Percentiles rank a stretch among this genome's conserved stretches.
Evolutionary conservation across 2,888 invertebrate genomes (phyloP).

Genomic region (Pinctada fucata): DNA sequence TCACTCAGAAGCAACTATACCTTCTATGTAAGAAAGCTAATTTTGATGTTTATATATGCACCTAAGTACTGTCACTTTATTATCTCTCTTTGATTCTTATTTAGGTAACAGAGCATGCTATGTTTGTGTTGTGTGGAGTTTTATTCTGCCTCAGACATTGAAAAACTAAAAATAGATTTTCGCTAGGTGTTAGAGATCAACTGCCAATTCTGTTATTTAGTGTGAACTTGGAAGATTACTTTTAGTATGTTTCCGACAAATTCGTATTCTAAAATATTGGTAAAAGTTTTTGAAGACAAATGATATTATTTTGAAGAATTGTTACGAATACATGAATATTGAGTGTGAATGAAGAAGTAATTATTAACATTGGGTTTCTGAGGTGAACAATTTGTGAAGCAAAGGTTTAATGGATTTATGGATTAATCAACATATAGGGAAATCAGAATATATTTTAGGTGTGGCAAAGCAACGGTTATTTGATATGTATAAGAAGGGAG

Average conservation of each 20-base stretch:
- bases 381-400: too few relatives aligned
- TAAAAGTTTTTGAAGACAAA: background rate
- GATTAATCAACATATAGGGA: too few relatives aligned
- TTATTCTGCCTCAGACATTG: background rate
- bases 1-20: background rate
- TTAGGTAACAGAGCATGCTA: background rate
- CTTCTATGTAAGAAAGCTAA: background rate
- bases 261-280: slow-evolving; percentile 3
- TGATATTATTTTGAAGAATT: background rate
- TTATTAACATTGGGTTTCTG: background rate
- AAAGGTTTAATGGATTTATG: background rate
- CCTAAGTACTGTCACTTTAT: background rate
- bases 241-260: background rate
- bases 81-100: background rate
- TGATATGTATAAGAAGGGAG: background rate
- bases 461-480: too few relatives aligned
- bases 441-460: too few relatives aligned
- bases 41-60: background rate
- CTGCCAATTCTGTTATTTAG: too few relatives aligned
- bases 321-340: background rate
- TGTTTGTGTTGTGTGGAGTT: background rate
- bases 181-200: too few relatives aligned
- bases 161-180: too few relatives aligned
- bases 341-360: background rate
- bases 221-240: too few relatives aligned